Base-by-base conservation (phyloP, 2,797 vertebrate genomes). In the Orientallactaga sibirica region DNA sequence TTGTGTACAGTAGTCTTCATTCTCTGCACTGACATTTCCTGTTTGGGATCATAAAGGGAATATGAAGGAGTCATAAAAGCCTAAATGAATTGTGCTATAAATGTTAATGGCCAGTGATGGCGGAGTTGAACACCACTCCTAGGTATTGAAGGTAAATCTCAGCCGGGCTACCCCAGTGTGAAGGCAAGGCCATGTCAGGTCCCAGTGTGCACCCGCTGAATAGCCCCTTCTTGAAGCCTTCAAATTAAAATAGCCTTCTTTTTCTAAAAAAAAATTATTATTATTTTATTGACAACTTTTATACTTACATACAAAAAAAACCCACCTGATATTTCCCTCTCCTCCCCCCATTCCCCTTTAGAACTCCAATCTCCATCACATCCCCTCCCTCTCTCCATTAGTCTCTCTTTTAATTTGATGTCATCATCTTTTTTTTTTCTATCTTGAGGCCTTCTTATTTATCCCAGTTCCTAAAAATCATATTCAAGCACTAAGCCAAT, bases 51-150 rank as follows among this genome's bases (percentile, higher is more conserved):
- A 94, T 97, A 97, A 96, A 95, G 91, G 87, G 96, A 96, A 92
- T 96, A 83, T 75, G 86, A 96, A 95, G 55, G 75, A 78, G 92
- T 89, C 95, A 89, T 95, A 97, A 97, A 96, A 97, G 18, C 68
- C 79, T 95, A 96, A 96, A 97, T 96, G 95, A 97, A 97, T 95
- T 92, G 83, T 87, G 93, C 91, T 95, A 92, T 97, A 97, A 97
- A 97, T 89, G 96, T 91, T 97, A 97, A 95, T 68, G 0, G 0
- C 77, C 92, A 78, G 74, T 84, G 82, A 96, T 85, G 94, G 91
- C n/a, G 8, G 70, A 83, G 90, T 43, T 78, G 92, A 95, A 64
- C n/a, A 86, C 61, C 43, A 95, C 68, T 71, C 29, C 11, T 29
- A n/a, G 76, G 61, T 78, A 92, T 91, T 25, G 27, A 94, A 95